Conservation (phyloP, 2,888 invertebrate species). For the Lissonota sp. region DNA sequence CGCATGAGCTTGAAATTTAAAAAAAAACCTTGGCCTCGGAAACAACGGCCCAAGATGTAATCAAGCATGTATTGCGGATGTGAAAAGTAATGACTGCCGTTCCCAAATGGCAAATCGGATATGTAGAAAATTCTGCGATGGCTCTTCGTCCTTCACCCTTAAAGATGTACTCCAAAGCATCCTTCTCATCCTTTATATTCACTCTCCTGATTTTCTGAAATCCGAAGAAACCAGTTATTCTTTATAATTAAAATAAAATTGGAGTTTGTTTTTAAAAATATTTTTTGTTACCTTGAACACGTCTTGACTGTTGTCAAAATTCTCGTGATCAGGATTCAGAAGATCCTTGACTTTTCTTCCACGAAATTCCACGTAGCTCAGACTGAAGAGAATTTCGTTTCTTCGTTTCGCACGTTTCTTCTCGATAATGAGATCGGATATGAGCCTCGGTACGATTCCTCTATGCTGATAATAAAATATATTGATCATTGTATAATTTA, state of each 20-base stretch:
- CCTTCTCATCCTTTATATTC: slow-evolving; percentile 74
- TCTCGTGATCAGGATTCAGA: slow-evolving; percentile 72
- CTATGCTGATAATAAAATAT: slow-evolving; percentile 81
- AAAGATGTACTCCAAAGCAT: slow-evolving; percentile 79
- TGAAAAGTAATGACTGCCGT: slow-evolving; percentile 82
- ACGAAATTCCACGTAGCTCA: slow-evolving; percentile 82
- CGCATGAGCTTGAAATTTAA: slow-evolving; percentile 19
- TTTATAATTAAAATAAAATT: background rate
- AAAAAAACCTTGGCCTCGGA: slow-evolving; percentile 73
- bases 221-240: background rate
- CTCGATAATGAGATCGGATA: slow-evolving; percentile 78
- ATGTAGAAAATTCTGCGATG: slow-evolving; percentile 72
- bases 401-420: slow-evolving; percentile 73
- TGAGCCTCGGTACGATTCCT: slow-evolving; percentile 82
- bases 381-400: slow-evolving; percentile 77
- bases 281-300: slow-evolving; percentile 68
- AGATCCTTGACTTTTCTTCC: slow-evolving; percentile 80
- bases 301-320: slow-evolving; percentile 64
- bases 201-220: slow-evolving; percentile 72
- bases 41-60: slow-evolving; percentile 70
- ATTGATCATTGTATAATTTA: slow-evolving; percentile 19
- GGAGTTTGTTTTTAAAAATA: background rate
- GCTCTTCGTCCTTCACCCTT: slow-evolving; percentile 82
- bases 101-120: slow-evolving; percentile 80
- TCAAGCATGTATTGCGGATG: slow-evolving; percentile 72